Percentiles rank a stretch among this genome's conserved stretches.
Conservation (phyloP, 1,140 invertebrate genomes). For the Psilanteris sp. region DNA sequence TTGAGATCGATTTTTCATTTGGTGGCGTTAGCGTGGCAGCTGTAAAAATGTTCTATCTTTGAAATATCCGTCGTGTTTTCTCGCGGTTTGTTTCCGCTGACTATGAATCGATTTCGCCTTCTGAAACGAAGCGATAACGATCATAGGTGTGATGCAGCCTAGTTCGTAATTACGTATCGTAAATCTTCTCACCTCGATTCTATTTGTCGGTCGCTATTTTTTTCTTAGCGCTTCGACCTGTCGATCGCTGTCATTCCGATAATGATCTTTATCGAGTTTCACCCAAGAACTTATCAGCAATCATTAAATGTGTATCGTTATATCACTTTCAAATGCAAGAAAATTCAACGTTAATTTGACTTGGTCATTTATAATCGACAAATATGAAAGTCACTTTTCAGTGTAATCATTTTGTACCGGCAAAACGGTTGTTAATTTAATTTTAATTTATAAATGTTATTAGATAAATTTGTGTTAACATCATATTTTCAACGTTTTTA, state of each 20-base stretch:
- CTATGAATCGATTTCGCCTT: constrained; percentile 43
- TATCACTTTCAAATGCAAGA: constrained; percentile 36
- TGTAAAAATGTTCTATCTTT: constrained; percentile 15
- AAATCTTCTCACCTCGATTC: constrained; percentile 50
- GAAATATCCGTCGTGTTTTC: constrained; percentile 23
- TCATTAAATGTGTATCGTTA: constrained; percentile 37
- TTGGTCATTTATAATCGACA: constrained; percentile 28
- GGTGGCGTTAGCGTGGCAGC: constrained; percentile 10
- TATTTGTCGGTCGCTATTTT: constrained; percentile 44
- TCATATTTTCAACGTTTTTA: too few relatives aligned
- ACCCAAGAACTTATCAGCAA: constrained; percentile 34
- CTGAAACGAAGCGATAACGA: constrained; percentile 41
- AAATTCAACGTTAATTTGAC: constrained; percentile 20
- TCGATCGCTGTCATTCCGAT: constrained; percentile 48
- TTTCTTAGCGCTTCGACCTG: constrained; percentile 33
- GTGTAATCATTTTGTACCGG: too few relatives aligned
- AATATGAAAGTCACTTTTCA: constrained; percentile 22
- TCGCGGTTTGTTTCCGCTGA: constrained; percentile 29
- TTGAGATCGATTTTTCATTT: constrained; percentile 9
- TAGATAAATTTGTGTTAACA: too few relatives aligned
- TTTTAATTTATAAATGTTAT: constrained; percentile 10
- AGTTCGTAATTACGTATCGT: constrained; percentile 53
- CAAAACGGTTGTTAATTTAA: constrained; percentile 8
- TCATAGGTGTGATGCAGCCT: constrained; percentile 50
- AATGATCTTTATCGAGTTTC: constrained; percentile 40